These are phyloP conservation scores for Gastrophysa polygoni DNA, from an alignment of 2,888 invertebrate genomes.

Conservation along the genomic window DNA sequence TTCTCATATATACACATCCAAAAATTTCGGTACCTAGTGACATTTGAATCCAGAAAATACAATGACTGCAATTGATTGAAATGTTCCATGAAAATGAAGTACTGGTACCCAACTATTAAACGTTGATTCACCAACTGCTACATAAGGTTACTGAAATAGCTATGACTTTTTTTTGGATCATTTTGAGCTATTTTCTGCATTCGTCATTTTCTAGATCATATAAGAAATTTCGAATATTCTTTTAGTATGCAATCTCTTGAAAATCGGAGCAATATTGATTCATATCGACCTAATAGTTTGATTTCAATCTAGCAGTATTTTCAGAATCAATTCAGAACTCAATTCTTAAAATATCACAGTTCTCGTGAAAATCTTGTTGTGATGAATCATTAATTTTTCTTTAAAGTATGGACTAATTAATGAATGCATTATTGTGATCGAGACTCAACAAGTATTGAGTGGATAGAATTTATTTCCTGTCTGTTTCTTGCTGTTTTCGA, in stretches of 20 bases:
- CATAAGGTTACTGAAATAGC: too few species aligned
- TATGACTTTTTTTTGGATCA: background rate
- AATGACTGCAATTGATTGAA: background rate
- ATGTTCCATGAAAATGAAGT: background rate
- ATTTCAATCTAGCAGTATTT: background rate
- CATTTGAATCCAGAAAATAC: background rate
- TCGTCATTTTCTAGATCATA: background rate
- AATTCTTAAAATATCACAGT: too few species aligned
- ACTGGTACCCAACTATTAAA: background rate
- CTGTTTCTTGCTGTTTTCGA: too few species aligned
- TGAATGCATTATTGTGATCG: too few species aligned
- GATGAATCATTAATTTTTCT: too few species aligned
- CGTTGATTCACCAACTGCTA: too few species aligned
- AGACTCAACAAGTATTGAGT: too few species aligned
- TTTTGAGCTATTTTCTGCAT: background rate
- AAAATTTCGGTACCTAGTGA: slow-evolving; percentile 14
- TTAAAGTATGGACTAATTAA: too few species aligned
- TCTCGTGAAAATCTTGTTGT: too few species aligned
- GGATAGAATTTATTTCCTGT: too few species aligned
- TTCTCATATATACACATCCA: slow-evolving; percentile 35
- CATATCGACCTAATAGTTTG: slow-evolving; percentile 19
- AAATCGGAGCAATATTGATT: slow-evolving; percentile 24
- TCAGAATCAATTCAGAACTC: too few species aligned
- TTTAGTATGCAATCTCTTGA: background rate
- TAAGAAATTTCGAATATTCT: background rate